Evolutionary conservation across 1,140 invertebrate genomes (phyloP), one percentile per base, ranked within the genome.

Genomic region (Pinna nobilis): DNA sequence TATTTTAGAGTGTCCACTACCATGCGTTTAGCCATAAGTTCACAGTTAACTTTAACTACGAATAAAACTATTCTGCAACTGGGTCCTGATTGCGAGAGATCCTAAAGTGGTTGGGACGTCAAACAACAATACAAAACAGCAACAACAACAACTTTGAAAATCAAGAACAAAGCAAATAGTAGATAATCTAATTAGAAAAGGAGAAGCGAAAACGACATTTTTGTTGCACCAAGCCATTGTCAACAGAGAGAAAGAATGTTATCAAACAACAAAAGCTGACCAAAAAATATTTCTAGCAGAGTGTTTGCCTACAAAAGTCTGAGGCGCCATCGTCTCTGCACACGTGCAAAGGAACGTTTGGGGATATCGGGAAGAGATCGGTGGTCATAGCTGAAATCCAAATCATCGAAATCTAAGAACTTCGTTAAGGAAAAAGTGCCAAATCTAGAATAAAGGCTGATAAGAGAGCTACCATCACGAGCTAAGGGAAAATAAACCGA

Each of bases 401-500:
- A 51, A 28, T 9, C n/a, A 20, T 28, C 59, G 25, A 65, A 47
- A 65, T 18, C n/a, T 4, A 50, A 65, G 35, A 51, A 25, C 30
- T n/a, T 25, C 23, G 30, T 64, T 23, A 20, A 18, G 33, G 53
- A 15, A 33, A 65, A 18, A 65, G 68, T 51, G 71, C 67, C 39
- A 66, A 60, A 32, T 68, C 41, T 30, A 74, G 71, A 51, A 28
- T 68, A 7, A 74, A 66, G 47, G 71, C 47, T 4, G 71, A 41
- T 3, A 67, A 68, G 49, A 74, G 63, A 30, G 35, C 41, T 9
- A 70, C 59, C 23, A 70, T 64, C n/a, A 75, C 66, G 32, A 51
- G 47, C 35, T 64, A 39, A 37, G 25, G 49, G 1, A 60, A 49
- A 50, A n/a, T n/a, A n/a, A 75, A 75, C 49, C 39, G 49, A 35